Base-by-base conservation (phyloP, 2,888 invertebrate species). In the Odontomyia ornata region DNA sequence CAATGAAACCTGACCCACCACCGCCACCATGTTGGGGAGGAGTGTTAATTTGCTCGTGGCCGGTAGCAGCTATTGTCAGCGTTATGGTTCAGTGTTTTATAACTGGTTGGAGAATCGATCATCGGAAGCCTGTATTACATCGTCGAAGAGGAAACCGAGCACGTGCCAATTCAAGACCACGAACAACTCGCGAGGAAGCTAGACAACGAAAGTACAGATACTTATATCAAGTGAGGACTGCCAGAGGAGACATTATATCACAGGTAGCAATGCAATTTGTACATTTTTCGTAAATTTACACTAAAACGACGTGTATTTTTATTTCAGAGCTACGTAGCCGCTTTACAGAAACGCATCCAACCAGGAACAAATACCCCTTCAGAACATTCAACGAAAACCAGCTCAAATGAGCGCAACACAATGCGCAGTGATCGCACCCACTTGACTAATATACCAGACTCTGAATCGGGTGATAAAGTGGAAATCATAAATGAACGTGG, bases 241-340 rank as follows among this genome's bases (percentile, higher is more conserved):
- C 94, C 30, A 94, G 95, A 82, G 96, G 96, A 15, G 96, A 96
- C 87, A 95, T 96, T 80, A 95, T 96, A 81, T 94, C 95, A 81
- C 95, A 95, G 91, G 95, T 93, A 84, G 28, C 18, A 7, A 36
- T 36, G 36, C 36, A 36, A 36, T 36, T 9, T n/a, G n/a, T n/a
- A 36, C 7, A 60, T 9, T 21, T 21, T 60, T 60, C 15, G 21
- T 9, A 7, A n/a, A 60, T 21, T 11, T 4, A 60, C 7, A 21
- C 5, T 60, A 60, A 60, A 11, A 21, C 13, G 21, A 52, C 3
- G 7, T 60, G 28, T 5, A 65, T 76, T 71, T 76, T 65, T 72
- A 78, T 85, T 86, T 23, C 87, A 94, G 93, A 93, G 92, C 83
- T 94, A 93, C 86, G 93, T 94, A 62, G 93, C 94, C 84, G 93